Base-by-base conservation (phyloP, 2,888 invertebrate genomes). In the Dolichomitus sp. region DNA sequence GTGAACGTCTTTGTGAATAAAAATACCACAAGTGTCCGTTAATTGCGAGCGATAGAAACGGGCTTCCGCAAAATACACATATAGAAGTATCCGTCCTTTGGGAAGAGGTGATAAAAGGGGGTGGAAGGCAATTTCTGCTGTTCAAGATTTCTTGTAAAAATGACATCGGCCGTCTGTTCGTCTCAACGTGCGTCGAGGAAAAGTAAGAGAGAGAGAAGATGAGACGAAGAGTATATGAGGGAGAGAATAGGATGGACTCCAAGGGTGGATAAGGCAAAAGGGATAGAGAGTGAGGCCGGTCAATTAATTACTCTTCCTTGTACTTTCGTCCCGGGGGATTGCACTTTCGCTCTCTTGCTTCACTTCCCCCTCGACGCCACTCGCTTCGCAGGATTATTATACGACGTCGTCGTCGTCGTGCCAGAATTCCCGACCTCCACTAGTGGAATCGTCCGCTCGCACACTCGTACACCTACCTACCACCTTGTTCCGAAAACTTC, bases 261-360 rank as follows among this genome's bases (percentile, higher is more conserved):
- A 7, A 57, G 70, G 76, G 70, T 54, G 73, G 73, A 73, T 68
- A 63, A 81, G 66, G 65, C 70, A 30, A 59, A 68, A 72, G 57
- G 76, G 69, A 50, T 48, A 48, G 73, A 66, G 78, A 72, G 42
- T 23, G 77, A 42, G 68, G 69, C 81, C 69, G 73, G 80, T 82
- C 84, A 82, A 84, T 84, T 84, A 83, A 85, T 85, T 85, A 85
- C 84, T 81, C 84, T 80, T 77, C 80, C 82, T 78, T 85, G 84
- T 85, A 82, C 84, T 80, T 78, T 83, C 61, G 78, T 80, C 81
- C 66, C 77, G 52, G 57, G 83, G 76, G 83, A 83, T 79, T 82
- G 78, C 78, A 57, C 63, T 52, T 59, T 72, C 76, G 66, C 72
- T 50, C 74, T 45, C 66, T 61, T 69, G 19, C 63, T 63, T 52